Evolutionary conservation across 1,140 invertebrate genomes (phyloP).

Genomic region (Doryteuthis pealeii): DNA sequence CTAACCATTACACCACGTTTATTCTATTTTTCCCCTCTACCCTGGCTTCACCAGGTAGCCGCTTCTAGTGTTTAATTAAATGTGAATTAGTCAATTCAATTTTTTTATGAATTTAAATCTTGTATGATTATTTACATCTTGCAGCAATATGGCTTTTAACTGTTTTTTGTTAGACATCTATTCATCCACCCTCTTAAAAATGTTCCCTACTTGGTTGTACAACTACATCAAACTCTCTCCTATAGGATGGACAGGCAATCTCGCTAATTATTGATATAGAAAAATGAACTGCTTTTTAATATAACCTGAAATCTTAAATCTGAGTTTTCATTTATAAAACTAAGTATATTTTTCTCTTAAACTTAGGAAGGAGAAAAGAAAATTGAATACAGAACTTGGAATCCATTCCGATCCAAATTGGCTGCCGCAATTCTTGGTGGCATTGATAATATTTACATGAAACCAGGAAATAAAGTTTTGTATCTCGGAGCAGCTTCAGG

Average conservation of each 20-base stretch:
- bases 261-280: neutral
- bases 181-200: neutral
- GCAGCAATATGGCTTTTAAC: too few relatives aligned
- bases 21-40: too few relatives aligned
- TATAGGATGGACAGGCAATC: neutral
- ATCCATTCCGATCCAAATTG: slow-evolving; percentile 98
- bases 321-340: neutral
- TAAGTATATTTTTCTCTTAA: slow-evolving; percentile 8
- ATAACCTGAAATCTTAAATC: neutral
- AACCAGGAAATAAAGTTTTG: slow-evolving; percentile 91
- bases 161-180: too few relatives aligned
- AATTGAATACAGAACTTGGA: slow-evolving; percentile 99
- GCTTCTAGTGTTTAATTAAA: too few relatives aligned
- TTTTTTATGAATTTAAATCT: too few relatives aligned
- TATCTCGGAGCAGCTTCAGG: slow-evolving; percentile 98
- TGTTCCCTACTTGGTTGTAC: neutral
- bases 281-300: neutral
- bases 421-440: slow-evolving; percentile 97
- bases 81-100: too few relatives aligned
- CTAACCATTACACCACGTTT: too few relatives aligned
- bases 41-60: too few relatives aligned
- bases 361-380: slow-evolving; percentile 71
- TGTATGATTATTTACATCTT: too few relatives aligned
- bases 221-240: neutral
- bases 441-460: slow-evolving; percentile 95